Percentiles rank a stretch among this genome's conserved stretches.
Conservation (phyloP, 1,140 invertebrate genomes). For the Euura lappo region DNA sequence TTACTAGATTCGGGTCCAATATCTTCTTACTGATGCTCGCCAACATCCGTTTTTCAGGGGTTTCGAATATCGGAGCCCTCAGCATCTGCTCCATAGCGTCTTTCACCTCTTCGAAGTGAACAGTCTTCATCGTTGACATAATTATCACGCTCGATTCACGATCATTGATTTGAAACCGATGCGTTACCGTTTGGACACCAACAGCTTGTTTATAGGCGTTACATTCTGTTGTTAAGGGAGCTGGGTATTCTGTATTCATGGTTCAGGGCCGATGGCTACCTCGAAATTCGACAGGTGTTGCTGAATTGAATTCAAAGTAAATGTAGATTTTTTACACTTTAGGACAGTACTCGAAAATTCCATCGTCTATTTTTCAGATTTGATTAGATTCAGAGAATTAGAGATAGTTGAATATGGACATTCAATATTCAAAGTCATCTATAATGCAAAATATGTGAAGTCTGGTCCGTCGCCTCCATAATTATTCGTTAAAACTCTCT, state of each 20-base stretch:
- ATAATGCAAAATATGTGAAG: too few relatives aligned
- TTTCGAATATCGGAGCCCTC: conserved; percentile 28
- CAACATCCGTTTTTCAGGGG: conserved; percentile 25
- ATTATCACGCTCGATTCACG: not conserved
- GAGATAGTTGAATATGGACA: too few relatives aligned
- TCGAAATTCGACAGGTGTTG: not conserved
- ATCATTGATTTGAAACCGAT: not conserved
- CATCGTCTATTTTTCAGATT: too few relatives aligned
- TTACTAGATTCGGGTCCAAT: conserved; percentile 31
- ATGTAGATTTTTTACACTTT: too few relatives aligned
- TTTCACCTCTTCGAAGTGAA: conserved; percentile 31
- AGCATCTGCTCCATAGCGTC: conserved; percentile 35
- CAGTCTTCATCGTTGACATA: conserved; percentile 18
- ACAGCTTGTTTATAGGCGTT: not conserved
- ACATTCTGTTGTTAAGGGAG: not conserved
- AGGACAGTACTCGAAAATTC: too few relatives aligned
- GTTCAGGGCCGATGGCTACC: too few relatives aligned
- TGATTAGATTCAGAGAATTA: too few relatives aligned
- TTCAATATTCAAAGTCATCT: too few relatives aligned
- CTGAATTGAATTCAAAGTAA: not conserved
- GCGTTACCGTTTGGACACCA: not conserved
- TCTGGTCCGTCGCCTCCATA: too few relatives aligned
- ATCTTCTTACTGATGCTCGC: not conserved
- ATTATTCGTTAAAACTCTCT: too few relatives aligned
- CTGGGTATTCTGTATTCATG: not conserved